Conservation (phyloP, 2,113 vertebrate genomes). For the Ochotona curzoniae region DNA sequence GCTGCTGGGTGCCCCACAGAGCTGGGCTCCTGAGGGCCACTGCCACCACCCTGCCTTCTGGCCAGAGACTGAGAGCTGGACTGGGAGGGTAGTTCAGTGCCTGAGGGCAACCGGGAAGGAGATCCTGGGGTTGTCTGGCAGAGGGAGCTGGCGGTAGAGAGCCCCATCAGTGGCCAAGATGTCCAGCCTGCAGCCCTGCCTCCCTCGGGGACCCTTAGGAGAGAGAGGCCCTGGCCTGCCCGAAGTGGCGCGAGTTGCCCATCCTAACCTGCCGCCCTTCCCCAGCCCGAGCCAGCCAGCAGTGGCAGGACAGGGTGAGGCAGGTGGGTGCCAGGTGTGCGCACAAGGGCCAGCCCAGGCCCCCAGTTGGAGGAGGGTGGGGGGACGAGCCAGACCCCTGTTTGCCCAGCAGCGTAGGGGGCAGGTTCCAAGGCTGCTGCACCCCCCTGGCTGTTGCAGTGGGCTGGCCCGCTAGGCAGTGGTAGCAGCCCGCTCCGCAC, state of each 20-base stretch:
- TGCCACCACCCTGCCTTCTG: not conserved
- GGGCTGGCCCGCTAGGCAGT: not conserved
- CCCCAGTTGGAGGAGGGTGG: too few species aligned
- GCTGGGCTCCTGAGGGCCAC: not conserved
- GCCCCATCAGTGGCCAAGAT: not conserved
- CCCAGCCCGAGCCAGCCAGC: not conserved
- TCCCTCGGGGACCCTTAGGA: not conserved
- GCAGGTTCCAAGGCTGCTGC: not conserved
- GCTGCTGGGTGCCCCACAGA: too few species aligned
- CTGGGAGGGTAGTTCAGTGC: not conserved
- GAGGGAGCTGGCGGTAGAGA: not conserved
- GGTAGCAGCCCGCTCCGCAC: not conserved
- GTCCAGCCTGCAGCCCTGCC: not conserved
- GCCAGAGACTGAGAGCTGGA: not conserved
- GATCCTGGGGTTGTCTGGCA: not conserved
- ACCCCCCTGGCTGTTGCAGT: not conserved
- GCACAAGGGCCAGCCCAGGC: not conserved
- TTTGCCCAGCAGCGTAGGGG: slow-evolving; percentile 16
- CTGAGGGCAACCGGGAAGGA: not conserved
- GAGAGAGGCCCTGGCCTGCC: not conserved
- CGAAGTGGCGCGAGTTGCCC: not conserved
- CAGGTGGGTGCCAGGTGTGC: not conserved
- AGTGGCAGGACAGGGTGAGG: not conserved
- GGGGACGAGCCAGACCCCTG: not conserved
- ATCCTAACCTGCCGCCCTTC: not conserved